Base-by-base conservation (phyloP, 2,888 invertebrate genomes). In the Rhogogaster chlorosoma region DNA sequence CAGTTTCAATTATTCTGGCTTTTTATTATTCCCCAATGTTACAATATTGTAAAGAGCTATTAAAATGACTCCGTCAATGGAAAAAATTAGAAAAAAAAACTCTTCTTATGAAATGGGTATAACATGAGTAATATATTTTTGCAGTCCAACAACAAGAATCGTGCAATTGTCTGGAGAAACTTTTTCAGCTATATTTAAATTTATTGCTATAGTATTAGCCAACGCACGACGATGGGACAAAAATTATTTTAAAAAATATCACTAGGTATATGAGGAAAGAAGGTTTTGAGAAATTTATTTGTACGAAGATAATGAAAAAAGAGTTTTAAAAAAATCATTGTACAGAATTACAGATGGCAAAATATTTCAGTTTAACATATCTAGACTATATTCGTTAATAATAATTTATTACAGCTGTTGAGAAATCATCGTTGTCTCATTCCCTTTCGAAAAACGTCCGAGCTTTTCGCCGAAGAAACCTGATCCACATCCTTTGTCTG, bases 181-280 rank as follows among this genome's bases (percentile, higher is more conserved):
- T 73, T 73, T 42, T 73, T 9, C n/a, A 22, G 3, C 12, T 42
- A 38, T 42, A 73, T 67, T 67, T 18, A 7, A 67, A 67, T 67
- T 73, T 38, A 73, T 73, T 73, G 22, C 73, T 18, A n/a, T n/a
- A 3, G 26, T 26, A 22, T 42, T 73, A 12, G 10, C 5, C 22
- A 22, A 12, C 26, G n/a, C 42, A 15, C 18, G 49, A 18, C 4
- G 18, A 73, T 38, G 18, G n/a, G 73, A 9, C 42, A 6, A 22
- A 42, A 73, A 73, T 42, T 42, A 38, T 73, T n/a, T 18, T 32
- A 29, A 38, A 73, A 73, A 38, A 42, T n/a, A 73, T 22, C 73
- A 73, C n/a, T n/a, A n/a, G n/a, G n/a, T n/a, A n/a, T n/a, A 22
- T 73, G 42, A 73, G n/a, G 22, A 38, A 73, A 42, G 42, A 73